Evolutionary conservation across 2,113 vertebrate genomes (phyloP), one percentile per base, ranked within the genome.

Genomic region (Bufo gargarizans): DNA sequence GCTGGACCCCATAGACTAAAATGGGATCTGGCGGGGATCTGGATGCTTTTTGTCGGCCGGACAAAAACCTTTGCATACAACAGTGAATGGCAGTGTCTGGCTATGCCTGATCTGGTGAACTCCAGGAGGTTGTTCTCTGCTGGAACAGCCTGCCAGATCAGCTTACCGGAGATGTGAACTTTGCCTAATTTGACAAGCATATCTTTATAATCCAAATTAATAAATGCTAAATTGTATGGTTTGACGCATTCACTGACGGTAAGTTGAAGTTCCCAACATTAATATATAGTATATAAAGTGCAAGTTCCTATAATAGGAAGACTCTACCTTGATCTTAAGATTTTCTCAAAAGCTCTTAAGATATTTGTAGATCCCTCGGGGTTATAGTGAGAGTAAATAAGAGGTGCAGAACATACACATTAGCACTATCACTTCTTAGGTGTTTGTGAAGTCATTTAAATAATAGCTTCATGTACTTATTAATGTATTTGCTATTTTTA

Each of bases 371-470:
- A 49, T 4, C 49, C 19, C 33, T 47, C 43, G 11, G 59, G 63
- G 33, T 63, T 82, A 65, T 49, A 22, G 6, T 49, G 65, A 55
- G 49, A 56, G 47, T 33, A 89, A 89, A 88, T 76, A 88, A 55
- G 72, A 67, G 50, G 22, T 43, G 16, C 14, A 89, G 61, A 77
- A 50, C 81, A 84, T 78, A 89, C 81, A 84, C 87, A 89, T 89
- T 89, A 89, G 87, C 16, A 14, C 74, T 78, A 89, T 89, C 82
- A 77, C 81, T 65, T 76, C 72, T 58, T 84, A 84, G 81, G 59
- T 88, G 33, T 67, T 56, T 49, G 81, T 84, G 33, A 84, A 83
- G 69, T 55, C 82, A 88, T 69, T 88, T 59, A 83, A 47, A 83
- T 88, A 88, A 83, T 55, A 61, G 45, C 43, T 47, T 87, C 69